A percentile compares a stretch with the other conserved stretches of the same genome.
phyloP scores from a whole-genome alignment of 1,140 invertebrate genomes.

The Drosophila rufa region DNA sequence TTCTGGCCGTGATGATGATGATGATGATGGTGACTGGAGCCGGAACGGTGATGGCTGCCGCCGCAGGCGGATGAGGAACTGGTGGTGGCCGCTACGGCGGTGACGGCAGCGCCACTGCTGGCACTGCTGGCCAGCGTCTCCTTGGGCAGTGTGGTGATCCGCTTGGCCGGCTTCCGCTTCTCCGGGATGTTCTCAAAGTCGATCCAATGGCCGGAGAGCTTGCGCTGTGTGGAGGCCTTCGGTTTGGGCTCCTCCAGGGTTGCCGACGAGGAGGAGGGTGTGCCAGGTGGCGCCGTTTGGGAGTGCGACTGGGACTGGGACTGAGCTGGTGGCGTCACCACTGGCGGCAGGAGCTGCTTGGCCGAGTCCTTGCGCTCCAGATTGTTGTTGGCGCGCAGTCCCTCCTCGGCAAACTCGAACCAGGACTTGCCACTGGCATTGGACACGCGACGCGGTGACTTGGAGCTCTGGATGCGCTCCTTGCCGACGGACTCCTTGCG shows the following conservation, averaged over 20 bases:
- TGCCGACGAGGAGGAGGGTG: conserved; percentile 81
- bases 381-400: conserved; percentile 84
- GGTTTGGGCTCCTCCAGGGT: conserved; percentile 70
- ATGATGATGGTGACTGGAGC: conserved; percentile 38
- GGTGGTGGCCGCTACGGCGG: conserved; percentile 40
- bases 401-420: conserved; percentile 88
- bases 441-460: conserved; percentile 85
- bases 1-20: conserved; percentile 73
- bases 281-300: background rate
- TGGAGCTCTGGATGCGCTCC: conserved; percentile 75
- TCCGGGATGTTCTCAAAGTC: conserved; percentile 94
- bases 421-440: conserved; percentile 86
- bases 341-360: conserved; percentile 67
- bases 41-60: conserved; percentile 47
- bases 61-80: conserved; percentile 71
- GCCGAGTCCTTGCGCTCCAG: conserved; percentile 78
- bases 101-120: conserved; percentile 17
- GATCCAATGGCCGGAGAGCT: conserved; percentile 89
- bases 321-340: conserved; percentile 33
- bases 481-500: conserved; percentile 86
- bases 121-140: conserved; percentile 61
- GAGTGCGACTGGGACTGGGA: background rate
- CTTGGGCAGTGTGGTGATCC: conserved; percentile 91
- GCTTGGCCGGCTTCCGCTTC: conserved; percentile 90
- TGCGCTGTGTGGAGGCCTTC: conserved; percentile 68